Percentiles rank a stretch among this genome's conserved stretches.
These are phyloP conservation scores for Bombus difficillimus DNA, from an alignment of 1,140 invertebrate genomes.

Conservation along the genomic window DNA sequence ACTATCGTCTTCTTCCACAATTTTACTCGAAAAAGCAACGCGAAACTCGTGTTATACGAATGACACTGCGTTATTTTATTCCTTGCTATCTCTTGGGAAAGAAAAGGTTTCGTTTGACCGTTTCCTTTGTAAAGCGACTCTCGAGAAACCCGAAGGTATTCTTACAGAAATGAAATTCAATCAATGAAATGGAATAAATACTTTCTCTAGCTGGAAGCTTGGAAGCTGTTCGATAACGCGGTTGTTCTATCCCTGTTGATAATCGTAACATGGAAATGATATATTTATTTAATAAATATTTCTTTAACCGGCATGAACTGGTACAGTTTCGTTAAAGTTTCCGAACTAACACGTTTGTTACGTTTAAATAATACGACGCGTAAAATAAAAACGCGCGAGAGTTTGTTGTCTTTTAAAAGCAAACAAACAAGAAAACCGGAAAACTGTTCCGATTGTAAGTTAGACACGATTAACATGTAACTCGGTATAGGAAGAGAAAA, in stretches of 20 bases:
- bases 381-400: too few relatives aligned
- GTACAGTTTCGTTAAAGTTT: background rate
- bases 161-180: background rate
- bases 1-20: background rate
- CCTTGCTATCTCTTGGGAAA: background rate
- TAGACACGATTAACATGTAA: background rate
- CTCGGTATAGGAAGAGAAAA: background rate
- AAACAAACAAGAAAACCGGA: too few relatives aligned
- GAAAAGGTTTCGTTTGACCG: background rate
- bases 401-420: too few relatives aligned
- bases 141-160: background rate
- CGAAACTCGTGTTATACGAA: background rate
- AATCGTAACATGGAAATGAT: background rate
- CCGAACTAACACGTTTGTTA: rapidly evolving
- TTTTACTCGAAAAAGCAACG: background rate
- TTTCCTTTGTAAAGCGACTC: background rate
- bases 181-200: background rate
- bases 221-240: background rate
- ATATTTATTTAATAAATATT: background rate
- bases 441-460: background rate
- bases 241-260: background rate
- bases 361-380: background rate
- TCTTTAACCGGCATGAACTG: background rate
- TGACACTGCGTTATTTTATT: background rate
- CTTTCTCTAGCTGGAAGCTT: background rate